Evolutionary conservation across 2,888 invertebrate genomes (phyloP), one percentile per base, ranked within the genome.

Genomic region (Meiosimyza platycephala): DNA sequence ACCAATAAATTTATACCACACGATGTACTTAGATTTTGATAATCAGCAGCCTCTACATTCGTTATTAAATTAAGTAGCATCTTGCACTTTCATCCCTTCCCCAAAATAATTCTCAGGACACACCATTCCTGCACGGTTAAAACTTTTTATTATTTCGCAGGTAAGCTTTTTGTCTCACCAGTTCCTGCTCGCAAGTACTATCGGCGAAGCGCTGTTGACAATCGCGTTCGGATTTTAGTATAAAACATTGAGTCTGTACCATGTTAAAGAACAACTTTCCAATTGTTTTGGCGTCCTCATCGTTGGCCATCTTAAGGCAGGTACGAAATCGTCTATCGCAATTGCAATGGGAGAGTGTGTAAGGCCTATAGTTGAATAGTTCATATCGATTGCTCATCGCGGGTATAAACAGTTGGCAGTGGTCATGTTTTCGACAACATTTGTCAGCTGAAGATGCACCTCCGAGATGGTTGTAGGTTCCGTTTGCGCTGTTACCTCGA

Each of bases 241-340:
- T 91, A 88, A 98, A 98, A 83, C 98, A 98, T 85, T 96, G 94
- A 0, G 95, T 95, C 84, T 96, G 96, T n/a, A 98, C 93, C 60
- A 97, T 90, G 88, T 98, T 96, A 91, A 98, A 98, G 90, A 96
- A 98, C 50, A 98, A 89, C 82, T 94, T 95, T 4, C 97, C 97
- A 71, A 97, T 95, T 88, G 96, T 90, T 84, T 95, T 95, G 11
- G 97, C 94, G 12, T 96, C 93, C 7, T 94, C 93, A 0, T 95
- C 95, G 79, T 92, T 92, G 0, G 95, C 94, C 88, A 95, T 91
- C 86, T 96, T 96, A 78, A 98, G 89, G 84, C 98, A 98, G 18
- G 96, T 93, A 75, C 97, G 93, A 87, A 98, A 98, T 82, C 98
- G 98, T 90, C 76, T 80, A 86, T 97, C 97, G 85, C 97, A 97